Base-by-base conservation (phyloP, 2,113 vertebrate genomes). In the Alligator mississippiensis region DNA sequence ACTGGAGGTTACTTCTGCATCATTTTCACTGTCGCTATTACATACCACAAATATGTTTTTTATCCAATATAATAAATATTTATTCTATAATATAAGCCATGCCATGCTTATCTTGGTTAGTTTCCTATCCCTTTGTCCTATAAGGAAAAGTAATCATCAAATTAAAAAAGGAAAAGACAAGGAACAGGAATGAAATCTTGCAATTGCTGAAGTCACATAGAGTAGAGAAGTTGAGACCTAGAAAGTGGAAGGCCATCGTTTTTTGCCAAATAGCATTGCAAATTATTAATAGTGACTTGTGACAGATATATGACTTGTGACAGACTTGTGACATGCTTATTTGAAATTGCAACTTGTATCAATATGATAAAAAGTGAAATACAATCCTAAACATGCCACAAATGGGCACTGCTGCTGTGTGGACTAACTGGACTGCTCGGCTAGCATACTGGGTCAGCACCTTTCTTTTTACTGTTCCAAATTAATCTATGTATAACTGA, bases 321-420 rank as follows among this genome's bases (percentile, higher is more conserved):
- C 19, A 88, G 61, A 70, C 11, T 9, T 22, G 22, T 4, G 84
- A 79, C 14, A 15, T 24, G 59, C 47, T 70, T 80, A 92, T 93
- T 63, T 91, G 72, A 16, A 85, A 89, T 57, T 81, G 34, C 9
- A 94, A 89, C 15, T 81, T 80, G 3, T 6, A 76, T 72, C 79
- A 22, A 77, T 85, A 88, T 68, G 9, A 82, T 92, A 89, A 80
- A 80, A 59, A 77, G 77, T 17, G n/a, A 96, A 88, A 81, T 17
- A 88, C 38, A 88, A 77, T 84, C 72, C 75, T 8, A 96, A 96
- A 92, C 76, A 84, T 21, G 63, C 54, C 78, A 84, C 77, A 95
- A 78, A 64, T 83, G 70, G 24, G 9, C 16, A 57, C 91, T 78
- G 5, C 54, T 24, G 21, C 57, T 87, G 84, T 68, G 88, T 6